Evolutionary conservation across 2,113 vertebrate genomes (phyloP), one percentile per base, ranked within the genome.

Genomic region (Mobula birostris): DNA sequence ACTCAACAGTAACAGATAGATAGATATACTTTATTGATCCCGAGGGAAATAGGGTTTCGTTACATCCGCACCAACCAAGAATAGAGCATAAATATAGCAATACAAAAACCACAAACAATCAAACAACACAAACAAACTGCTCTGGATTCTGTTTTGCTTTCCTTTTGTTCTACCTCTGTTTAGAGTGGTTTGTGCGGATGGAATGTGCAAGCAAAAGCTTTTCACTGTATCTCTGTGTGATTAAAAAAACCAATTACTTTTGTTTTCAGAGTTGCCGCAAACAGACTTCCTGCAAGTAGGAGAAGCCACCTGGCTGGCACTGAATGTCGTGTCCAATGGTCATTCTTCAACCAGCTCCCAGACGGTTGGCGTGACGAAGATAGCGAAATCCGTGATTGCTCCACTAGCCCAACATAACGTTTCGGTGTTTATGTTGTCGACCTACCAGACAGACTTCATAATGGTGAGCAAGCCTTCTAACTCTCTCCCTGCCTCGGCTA

Each of bases 401-500:
- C 99, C 99, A 0, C 96, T 99, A 95, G 99, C 99, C 0, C 98
- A 99, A 96, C 99, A 99, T 96, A 98, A 98, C 0, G 99, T 99
- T 80, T 99, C 99, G 0, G 98, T 99, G 94, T 97, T 99, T 94
- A 99, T 99, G 99, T 96, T 99, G 92, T 99, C 98, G 95, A 99
- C 98, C 0, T 99, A 99, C 95, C 98, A 98, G 96, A 98, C 98
- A 0, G 98, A 99, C 96, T 99, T 98, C 94, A 98, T 99, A 96
- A 96, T 98, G 98, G 98, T 98, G 95, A 97, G 96, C 1, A 0
- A 8, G 15, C 29, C 1, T 8, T 36, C 82, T 21, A 17, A 48
- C 11, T 63, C 56, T 83, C 36, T 48, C 48, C 3, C 48, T 48
- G 48, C 29, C n/a, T 48, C 79, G 32, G 58, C 79, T 24, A 12